A percentile compares a stretch with the other conserved stretches of the same genome.
phyloP scores from a whole-genome alignment of 1,140 invertebrate genomes.

The Agrilus planipennis region DNA sequence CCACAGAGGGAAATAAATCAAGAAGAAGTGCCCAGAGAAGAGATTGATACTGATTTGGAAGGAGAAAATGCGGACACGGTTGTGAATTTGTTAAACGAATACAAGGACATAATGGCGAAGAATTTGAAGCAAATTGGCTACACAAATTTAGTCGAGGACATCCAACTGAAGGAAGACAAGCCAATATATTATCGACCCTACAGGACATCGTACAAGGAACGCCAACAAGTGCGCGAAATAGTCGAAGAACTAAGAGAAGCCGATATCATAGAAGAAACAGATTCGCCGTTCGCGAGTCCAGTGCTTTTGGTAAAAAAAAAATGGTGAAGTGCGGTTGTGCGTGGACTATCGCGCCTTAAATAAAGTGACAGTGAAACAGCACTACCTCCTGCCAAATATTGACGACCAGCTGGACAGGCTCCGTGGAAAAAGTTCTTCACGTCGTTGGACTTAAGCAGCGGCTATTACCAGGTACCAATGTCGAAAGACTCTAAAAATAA shows the following conservation, averaged over 20 bases:
- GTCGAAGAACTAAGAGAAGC: neutral
- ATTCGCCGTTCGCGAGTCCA: constrained; percentile 29
- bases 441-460: constrained; percentile 7
- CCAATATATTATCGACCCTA: constrained; percentile 3
- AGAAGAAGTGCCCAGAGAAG: neutral
- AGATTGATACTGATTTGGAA: neutral
- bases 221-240: neutral
- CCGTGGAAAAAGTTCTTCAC: constrained; percentile 9
- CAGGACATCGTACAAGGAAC: neutral
- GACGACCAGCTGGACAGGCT: constrained; percentile 26
- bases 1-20: neutral
- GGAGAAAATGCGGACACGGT: neutral
- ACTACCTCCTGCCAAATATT: constrained; percentile 17
- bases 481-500: constrained; percentile 4
- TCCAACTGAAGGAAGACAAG: constrained; percentile 1
- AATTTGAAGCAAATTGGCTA: constrained; percentile 12
- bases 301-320: constrained; percentile 17
- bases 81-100: neutral
- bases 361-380: constrained; percentile 16
- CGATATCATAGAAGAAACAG: constrained; percentile 1
- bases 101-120: neutral
- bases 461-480: constrained; percentile 9
- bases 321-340: constrained; percentile 16
- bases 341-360: constrained; percentile 20
- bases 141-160: constrained; percentile 12